These are phyloP conservation scores for Pseudachorutes palmiensis DNA, from an alignment of 1,140 invertebrate genomes.

Conservation along the genomic window DNA sequence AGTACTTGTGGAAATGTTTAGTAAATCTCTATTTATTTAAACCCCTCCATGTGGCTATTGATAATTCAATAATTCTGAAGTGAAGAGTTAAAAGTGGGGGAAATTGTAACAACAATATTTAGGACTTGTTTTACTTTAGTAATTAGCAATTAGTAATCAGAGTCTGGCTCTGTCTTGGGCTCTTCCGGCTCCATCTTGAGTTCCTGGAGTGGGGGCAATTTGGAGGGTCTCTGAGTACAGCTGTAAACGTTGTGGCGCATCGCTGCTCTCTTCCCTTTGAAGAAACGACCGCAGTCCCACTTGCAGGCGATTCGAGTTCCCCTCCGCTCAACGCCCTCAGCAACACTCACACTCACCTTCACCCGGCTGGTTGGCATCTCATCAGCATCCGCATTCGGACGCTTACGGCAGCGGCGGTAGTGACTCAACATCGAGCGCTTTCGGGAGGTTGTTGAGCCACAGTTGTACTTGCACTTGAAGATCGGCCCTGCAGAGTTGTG, in stretches of 20 bases:
- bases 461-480: neutral
- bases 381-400: neutral
- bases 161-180: too few species aligned
- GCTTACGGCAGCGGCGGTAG: neutral
- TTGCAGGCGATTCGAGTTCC: neutral
- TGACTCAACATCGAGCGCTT: neutral
- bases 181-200: too few species aligned
- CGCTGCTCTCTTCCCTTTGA: neutral
- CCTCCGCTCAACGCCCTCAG: neutral
- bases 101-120: too few species aligned
- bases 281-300: neutral
- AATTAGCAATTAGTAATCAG: too few species aligned
- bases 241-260: neutral
- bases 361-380: neutral
- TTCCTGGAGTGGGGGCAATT: too few species aligned
- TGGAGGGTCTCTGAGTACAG: neutral
- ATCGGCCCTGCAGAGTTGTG: neutral
- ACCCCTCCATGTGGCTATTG: too few species aligned
- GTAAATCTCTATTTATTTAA: too few species aligned
- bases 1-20: too few species aligned
- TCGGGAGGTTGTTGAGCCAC: neutral
- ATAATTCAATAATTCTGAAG: too few species aligned
- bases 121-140: too few species aligned
- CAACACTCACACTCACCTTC: neutral
- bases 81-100: too few species aligned